These are phyloP conservation scores for Drosophila lutescens DNA, from an alignment of 2,888 invertebrate genomes.

Conservation along the genomic window DNA sequence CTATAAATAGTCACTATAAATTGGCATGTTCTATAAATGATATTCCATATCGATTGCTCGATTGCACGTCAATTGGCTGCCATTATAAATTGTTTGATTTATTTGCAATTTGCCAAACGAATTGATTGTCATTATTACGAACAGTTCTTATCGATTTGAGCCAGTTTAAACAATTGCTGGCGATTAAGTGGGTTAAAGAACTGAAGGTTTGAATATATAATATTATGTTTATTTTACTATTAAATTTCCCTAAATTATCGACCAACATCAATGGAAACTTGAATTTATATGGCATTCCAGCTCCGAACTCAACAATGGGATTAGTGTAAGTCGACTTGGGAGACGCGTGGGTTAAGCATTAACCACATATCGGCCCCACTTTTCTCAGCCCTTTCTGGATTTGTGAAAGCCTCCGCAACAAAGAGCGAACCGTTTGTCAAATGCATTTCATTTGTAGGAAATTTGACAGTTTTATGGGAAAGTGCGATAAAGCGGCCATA, in stretches of 20 bases:
- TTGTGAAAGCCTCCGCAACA: conserved; percentile 8
- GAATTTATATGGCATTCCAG: background rate
- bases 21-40: background rate
- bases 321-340: conserved; percentile 2
- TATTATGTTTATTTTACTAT: too few species aligned
- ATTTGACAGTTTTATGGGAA: conserved; percentile 64
- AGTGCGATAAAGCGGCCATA: conserved; percentile 34
- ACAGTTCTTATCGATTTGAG: background rate
- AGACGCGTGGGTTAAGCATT: conserved; percentile 25
- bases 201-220: too few species aligned
- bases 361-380: conserved; percentile 1
- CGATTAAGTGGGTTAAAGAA: too few species aligned
- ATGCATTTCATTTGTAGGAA: conserved; percentile 48
- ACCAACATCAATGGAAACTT: background rate
- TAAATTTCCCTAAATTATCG: background rate
- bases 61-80: conserved; percentile 1
- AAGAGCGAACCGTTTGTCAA: conserved; percentile 52
- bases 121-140: background rate
- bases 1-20: conserved; percentile 25
- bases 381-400: background rate
- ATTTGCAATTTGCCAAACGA: background rate
- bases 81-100: background rate
- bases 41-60: background rate
- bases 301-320: conserved; percentile 13
- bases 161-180: too few species aligned